Evolutionary conservation across 1,140 invertebrate species (phyloP).

Genomic region (Euglossa dilemma): DNA sequence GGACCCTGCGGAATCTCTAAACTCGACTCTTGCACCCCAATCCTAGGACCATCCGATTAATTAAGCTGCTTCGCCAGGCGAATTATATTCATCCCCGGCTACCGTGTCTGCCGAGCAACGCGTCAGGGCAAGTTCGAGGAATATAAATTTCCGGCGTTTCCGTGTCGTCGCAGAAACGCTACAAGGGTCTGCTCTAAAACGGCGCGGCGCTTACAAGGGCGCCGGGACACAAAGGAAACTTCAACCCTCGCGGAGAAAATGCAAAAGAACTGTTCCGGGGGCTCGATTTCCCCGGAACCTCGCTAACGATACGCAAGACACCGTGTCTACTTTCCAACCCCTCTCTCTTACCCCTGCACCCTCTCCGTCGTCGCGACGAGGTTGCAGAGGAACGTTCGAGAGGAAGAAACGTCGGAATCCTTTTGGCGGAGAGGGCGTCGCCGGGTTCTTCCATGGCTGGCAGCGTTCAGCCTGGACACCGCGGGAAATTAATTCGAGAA

Average conservation of each 20-base stretch:
- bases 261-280: neutral
- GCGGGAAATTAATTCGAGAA: slow-evolving; percentile 1
- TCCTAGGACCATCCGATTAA: neutral
- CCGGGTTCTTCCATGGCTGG: neutral
- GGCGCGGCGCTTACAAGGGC: neutral
- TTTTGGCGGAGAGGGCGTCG: neutral
- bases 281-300: neutral
- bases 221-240: neutral
- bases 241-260: neutral
- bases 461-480: neutral
- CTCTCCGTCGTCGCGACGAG: too few species aligned
- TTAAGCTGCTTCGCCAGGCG: neutral
- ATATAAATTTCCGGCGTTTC: neutral
- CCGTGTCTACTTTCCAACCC: neutral
- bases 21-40: too few species aligned
- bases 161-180: neutral
- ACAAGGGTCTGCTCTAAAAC: neutral
- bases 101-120: neutral
- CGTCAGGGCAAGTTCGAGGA: neutral
- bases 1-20: too few species aligned
- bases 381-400: too few species aligned
- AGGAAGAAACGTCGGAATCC: too few species aligned
- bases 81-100: neutral
- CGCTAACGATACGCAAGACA: slow-evolving; percentile 6
- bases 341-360: too few species aligned